Base-by-base conservation (phyloP, 2,113 vertebrate genomes). In the Leptodactylus fuscus region DNA sequence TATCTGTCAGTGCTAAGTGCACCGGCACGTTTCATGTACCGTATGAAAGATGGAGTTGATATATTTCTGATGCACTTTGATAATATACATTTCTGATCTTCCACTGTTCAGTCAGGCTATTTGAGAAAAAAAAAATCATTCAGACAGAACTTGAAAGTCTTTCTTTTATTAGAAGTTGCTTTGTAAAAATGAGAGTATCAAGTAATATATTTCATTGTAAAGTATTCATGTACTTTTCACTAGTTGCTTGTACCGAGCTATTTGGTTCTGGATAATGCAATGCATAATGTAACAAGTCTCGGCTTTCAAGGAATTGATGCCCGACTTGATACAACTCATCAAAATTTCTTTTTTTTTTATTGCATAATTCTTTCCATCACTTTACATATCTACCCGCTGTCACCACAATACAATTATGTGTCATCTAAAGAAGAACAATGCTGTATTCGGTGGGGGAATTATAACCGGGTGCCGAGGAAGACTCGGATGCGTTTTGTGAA, bases 81-180 rank as follows among this genome's bases (percentile, higher is more conserved):
- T 85, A 80, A 85, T 85, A 85, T 80, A 79, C 83, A 85, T 85
- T 85, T 85, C 83, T 85, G 83, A 85, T 85, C 83, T 85, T 80
- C 83, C 83, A 34, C 75, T 53, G 74, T 85, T 78, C 74, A 77
- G 83, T 53, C 38, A 46, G 83, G 83, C 83, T 85, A 85, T 85
- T 71, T 85, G 76, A 75, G 82, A 34, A 53, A 75, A 81, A 65
- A 71, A 82, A 78, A 85, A 85, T 80, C 62, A 80, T 80, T 80
- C 48, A 80, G 83, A 71, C 48, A 58, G 76, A 80, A 55, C 76
- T 85, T 85, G 62, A 85, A 85, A 80, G 83, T 71, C 75, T 85
- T 85, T 58, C 83, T 80, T 85, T 85, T 85, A 85, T 85, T 85
- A 85, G 83, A 85, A 85, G 83, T 85, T 85, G 75, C 83, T 85